Conservation (phyloP, 2,113 vertebrate species). For the Peromyscus polionotus region DNA sequence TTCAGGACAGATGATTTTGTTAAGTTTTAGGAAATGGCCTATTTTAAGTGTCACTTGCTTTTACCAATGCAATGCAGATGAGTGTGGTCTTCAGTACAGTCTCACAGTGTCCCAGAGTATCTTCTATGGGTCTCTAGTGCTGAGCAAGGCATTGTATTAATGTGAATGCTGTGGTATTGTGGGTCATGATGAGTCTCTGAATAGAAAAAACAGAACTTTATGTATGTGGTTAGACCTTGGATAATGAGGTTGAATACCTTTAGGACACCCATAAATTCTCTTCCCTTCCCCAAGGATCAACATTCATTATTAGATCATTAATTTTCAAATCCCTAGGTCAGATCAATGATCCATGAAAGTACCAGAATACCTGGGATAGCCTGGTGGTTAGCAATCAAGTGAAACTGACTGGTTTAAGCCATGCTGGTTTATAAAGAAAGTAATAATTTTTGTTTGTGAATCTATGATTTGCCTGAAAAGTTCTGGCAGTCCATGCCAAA, state of each 20-base stretch:
- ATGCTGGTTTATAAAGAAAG: not conserved
- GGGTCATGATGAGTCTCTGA: not conserved
- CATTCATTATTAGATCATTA: not conserved
- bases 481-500: not conserved
- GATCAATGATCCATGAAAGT: not conserved
- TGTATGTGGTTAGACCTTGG: not conserved
- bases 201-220: not conserved
- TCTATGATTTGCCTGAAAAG: not conserved
- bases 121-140: not conserved
- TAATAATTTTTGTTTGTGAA: not conserved
- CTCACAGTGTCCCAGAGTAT: not conserved
- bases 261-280: not conserved
- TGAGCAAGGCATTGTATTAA: not conserved
- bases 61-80: not conserved
- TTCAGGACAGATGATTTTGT: not conserved
- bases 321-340: not conserved
- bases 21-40: constrained; percentile 1
- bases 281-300: not conserved
- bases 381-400: not conserved
- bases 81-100: not conserved
- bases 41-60: not conserved
- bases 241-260: not conserved
- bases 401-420: not conserved
- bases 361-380: not conserved
- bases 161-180: not conserved